phyloP scores from a whole-genome alignment of 2,888 invertebrate species.

The Leptinotarsa haldemani region DNA sequence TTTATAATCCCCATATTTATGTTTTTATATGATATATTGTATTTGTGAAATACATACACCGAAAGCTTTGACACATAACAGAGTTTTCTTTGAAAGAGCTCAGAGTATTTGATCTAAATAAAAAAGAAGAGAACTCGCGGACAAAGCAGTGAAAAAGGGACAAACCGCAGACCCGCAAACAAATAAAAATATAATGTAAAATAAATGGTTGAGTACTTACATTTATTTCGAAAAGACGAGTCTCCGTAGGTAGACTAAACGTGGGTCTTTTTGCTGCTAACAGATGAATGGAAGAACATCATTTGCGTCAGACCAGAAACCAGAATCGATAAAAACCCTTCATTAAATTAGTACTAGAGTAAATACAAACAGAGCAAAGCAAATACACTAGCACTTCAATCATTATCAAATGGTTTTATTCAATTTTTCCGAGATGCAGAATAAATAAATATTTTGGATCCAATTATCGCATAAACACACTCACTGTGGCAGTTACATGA shows the following conservation, averaged over 20 bases:
- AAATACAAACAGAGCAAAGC: slow-evolving; percentile 21
- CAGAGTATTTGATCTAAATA: too few relatives aligned
- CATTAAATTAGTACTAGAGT: slow-evolving; percentile 20
- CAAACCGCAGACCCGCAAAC: too few relatives aligned
- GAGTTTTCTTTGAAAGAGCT: too few relatives aligned
- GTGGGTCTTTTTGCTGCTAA: background rate
- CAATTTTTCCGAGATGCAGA: slow-evolving; percentile 15
- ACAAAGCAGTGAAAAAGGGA: too few relatives aligned
- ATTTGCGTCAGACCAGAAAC: slow-evolving; percentile 5
- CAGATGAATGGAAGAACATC: slow-evolving; percentile 3
- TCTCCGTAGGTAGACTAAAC: background rate
- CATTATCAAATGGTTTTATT: slow-evolving; percentile 21
- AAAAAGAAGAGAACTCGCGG: too few relatives aligned
- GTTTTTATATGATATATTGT: too few relatives aligned
- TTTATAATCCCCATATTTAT: too few relatives aligned
- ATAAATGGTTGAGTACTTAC: background rate
- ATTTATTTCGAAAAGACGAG: background rate
- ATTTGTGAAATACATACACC: too few relatives aligned
- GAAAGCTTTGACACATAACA: too few relatives aligned
- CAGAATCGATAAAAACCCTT: slow-evolving; percentile 23
- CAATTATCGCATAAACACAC: slow-evolving; percentile 16
- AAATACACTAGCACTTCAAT: slow-evolving; percentile 5
- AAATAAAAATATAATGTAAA: too few relatives aligned
- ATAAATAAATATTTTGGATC: slow-evolving; percentile 33
- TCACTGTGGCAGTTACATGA: background rate